Conservation (phyloP, 2,888 invertebrate species). For the Pammene aurita region DNA sequence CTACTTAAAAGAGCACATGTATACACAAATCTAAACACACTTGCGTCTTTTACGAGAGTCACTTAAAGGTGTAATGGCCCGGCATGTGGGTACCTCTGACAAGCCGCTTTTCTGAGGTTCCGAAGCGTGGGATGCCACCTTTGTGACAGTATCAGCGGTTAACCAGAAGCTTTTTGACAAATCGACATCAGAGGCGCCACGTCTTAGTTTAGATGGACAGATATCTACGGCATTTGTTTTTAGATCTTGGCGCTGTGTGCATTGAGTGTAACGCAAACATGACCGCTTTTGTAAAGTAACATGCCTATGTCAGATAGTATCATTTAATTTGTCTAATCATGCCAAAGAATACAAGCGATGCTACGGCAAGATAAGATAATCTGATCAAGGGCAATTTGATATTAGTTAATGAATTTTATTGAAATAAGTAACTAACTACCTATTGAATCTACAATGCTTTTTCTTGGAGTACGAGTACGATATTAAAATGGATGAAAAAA, state of each 20-base stretch:
- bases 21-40: conserved; percentile 1
- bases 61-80: conserved; percentile 74
- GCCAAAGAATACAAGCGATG: not conserved
- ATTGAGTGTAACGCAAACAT: conserved; percentile 22
- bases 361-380: not conserved
- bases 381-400: not conserved
- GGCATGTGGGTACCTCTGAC: conserved; percentile 74
- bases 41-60: conserved; percentile 7
- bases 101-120: conserved; percentile 67
- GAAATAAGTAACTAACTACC: no score
- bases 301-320: conserved; percentile 25
- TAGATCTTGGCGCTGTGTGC: conserved; percentile 18
- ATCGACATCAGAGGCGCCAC: conserved; percentile 61
- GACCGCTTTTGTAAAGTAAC: conserved; percentile 15
- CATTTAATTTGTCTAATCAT: conserved; percentile 5
- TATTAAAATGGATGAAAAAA: no score
- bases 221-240: conserved; percentile 27
- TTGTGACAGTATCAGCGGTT: conserved; percentile 68
- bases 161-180: conserved; percentile 62
- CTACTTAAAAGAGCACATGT: conserved; percentile 27
- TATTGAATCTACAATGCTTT: no score
- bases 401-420: not conserved
- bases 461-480: no score
- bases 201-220: conserved; percentile 51
- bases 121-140: conserved; percentile 70